Base-by-base conservation (phyloP, 2,888 invertebrate species). In the Chrysomela aeneicollis region DNA sequence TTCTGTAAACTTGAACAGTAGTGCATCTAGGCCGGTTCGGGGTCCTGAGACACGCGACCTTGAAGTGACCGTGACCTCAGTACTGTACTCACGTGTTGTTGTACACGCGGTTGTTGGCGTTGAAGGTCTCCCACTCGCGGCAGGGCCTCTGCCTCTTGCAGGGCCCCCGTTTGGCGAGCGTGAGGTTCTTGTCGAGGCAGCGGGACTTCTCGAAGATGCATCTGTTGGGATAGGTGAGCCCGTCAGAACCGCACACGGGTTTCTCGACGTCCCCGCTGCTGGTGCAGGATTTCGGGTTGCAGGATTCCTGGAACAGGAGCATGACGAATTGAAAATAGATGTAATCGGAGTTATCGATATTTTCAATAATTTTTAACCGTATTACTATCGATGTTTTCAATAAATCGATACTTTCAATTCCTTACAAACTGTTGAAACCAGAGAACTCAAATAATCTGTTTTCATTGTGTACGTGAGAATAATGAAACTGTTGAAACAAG, bases 181-280 rank as follows among this genome's bases (percentile, higher is more conserved):
- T 87, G 52, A 94, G 87, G 63, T 88, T 87, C 74, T 86, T 86
- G n/a, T 91, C 90, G 71, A 87, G 86, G 79, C 96, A 96, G 78
- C 92, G 91, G 22, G 89, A 90, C 71, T 88, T 86, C 76, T 91
- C 86, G 70, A 95, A 86, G 72, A 91, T 91, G 79, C 96, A 96
- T 69, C 90, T 86, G 67, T 91, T 90, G 49, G 89, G 86, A 84
- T 96, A 96, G 22, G 94, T 94, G 70, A 90, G 86, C 15, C 92
- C 92, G 80, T 96, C 93, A 22, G 90, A 88, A 49, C 92, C 93
- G 79, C 93, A 94, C 49, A 93, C 89, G 0, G 90, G 87, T 64
- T 79, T 79, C 35, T 77, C 78, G 57, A 71, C 75, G 60, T 77
- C 76, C 17, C 70, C 69, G 37, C 71, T 63, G 63, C 74, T 72